phyloP scores from a whole-genome alignment of 2,888 invertebrate species.

The Callyntrura guangdongensis region DNA sequence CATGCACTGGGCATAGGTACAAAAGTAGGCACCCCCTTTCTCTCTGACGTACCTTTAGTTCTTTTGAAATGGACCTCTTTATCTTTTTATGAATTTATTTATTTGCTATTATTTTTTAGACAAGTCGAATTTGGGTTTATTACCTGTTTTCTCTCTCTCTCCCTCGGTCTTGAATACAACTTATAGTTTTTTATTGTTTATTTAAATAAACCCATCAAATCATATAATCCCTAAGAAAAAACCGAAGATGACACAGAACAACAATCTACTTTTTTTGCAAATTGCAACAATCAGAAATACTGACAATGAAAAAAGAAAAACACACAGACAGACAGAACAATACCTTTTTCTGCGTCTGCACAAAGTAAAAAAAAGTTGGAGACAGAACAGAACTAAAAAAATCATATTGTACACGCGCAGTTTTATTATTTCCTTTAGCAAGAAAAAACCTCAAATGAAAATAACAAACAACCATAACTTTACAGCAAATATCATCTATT shows the following conservation, averaged over 20 bases:
- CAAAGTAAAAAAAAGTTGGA: background rate
- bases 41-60: background rate
- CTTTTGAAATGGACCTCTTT: background rate
- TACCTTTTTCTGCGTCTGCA: background rate
- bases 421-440: background rate
- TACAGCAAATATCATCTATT: no score
- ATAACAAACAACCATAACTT: no score
- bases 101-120: background rate
- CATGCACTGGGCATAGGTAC: background rate
- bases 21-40: no score
- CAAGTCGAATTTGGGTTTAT: conserved; percentile 11
- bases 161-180: background rate
- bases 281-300: background rate
- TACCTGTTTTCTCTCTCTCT: background rate
- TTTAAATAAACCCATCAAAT: conserved; percentile 31
- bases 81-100: no score
- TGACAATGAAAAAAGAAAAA: background rate
- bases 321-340: background rate
- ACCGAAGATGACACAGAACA: background rate
- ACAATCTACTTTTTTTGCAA: background rate
- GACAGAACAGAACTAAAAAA: background rate
- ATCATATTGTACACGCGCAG: background rate
- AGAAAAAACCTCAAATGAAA: no score
- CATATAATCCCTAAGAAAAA: background rate
- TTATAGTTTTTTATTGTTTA: background rate